Conservation (phyloP, 1,140 invertebrate species). For the Plodia interpunctella region DNA sequence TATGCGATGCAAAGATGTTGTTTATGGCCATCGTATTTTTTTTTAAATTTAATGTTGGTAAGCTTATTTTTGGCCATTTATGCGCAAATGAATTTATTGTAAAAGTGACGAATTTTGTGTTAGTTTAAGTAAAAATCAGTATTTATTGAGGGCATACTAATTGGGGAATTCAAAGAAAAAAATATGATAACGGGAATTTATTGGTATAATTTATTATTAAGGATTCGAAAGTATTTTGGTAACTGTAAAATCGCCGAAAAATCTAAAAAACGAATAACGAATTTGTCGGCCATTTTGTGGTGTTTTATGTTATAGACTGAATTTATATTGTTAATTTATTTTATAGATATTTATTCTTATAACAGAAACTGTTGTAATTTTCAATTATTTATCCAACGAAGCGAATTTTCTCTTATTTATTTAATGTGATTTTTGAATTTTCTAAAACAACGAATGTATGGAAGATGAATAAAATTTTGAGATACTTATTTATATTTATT, state of each 20-base stretch:
- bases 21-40: no score
- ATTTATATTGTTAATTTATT: constrained; percentile 60
- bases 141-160: not conserved
- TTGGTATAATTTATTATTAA: constrained; percentile 18
- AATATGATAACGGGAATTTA: not conserved
- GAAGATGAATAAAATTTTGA: constrained; percentile 37
- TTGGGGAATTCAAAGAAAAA: not conserved
- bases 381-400: constrained; percentile 9
- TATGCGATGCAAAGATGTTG: no score
- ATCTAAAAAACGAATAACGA: constrained; percentile 22
- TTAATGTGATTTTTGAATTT: constrained; percentile 9
- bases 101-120: not conserved
- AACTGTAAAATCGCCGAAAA: constrained; percentile 50
- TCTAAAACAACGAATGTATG: constrained; percentile 45
- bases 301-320: constrained; percentile 43
- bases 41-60: no score
- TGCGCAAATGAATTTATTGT: not conserved
- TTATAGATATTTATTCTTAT: constrained; percentile 36
- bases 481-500: constrained; percentile 10
- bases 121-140: not conserved
- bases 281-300: constrained; percentile 51
- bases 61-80: not conserved
- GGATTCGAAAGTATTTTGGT: constrained; percentile 10
- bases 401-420: not conserved
- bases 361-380: constrained; percentile 12